Percentiles rank a stretch among this genome's conserved stretches.
Conservation (phyloP, 2,113 vertebrate genomes). For the Nothobranchius furzeri region DNA sequence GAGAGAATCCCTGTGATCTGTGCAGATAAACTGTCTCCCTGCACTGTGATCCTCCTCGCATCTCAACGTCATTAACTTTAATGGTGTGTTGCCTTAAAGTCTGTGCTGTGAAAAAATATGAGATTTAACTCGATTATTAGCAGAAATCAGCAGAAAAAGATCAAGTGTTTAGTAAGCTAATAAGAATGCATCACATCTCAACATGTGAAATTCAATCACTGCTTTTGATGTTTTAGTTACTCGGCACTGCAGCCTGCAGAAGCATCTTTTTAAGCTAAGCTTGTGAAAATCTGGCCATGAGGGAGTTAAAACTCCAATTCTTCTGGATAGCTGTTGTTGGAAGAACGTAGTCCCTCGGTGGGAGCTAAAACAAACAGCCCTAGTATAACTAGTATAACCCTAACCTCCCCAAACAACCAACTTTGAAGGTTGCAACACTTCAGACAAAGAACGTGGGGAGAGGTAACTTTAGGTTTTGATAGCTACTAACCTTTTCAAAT, state of each 20-base stretch:
- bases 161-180: neutral
- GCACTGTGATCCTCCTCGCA: too few species aligned
- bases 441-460: neutral
- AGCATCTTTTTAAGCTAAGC: neutral
- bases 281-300: conserved; percentile 43
- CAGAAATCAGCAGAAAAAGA: too few species aligned
- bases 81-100: too few species aligned
- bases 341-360: conserved; percentile 43
- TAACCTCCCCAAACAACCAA: conserved; percentile 50
- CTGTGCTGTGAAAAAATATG: too few species aligned
- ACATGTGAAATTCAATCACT: conserved; percentile 22
- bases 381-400: conserved; percentile 35
- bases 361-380: conserved; percentile 49
- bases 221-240: conserved; percentile 27
- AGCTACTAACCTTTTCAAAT: neutral
- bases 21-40: too few species aligned
- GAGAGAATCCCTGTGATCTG: too few species aligned
- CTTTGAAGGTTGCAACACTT: conserved; percentile 35
- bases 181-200: conserved; percentile 1
- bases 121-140: too few species aligned
- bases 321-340: conserved; percentile 41
- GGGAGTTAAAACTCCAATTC: conserved; percentile 46
- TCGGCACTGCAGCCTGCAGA: conserved; percentile 21
- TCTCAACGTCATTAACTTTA: too few species aligned
- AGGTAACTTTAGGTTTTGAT: neutral